These are phyloP conservation scores for Eptatretus burgeri DNA, from an alignment of 2,113 vertebrate genomes.

Conservation along the genomic window DNA sequence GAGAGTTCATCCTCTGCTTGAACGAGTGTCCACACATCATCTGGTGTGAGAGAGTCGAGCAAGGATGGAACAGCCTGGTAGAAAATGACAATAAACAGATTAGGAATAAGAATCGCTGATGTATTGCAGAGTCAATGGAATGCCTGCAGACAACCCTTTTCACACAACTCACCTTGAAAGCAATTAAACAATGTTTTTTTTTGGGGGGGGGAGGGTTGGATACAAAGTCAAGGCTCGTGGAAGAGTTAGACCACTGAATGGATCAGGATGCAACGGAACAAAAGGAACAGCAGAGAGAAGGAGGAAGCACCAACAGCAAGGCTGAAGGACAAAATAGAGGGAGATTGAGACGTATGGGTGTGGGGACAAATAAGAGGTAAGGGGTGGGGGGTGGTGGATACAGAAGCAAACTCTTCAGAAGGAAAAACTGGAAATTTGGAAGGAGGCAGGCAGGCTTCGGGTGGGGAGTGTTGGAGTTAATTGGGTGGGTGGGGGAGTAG, in stretches of 20 bases:
- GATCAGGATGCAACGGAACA: not conserved
- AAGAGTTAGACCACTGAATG: not conserved
- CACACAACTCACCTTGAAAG: not conserved
- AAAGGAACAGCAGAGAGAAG: not conserved
- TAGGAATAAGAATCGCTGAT: not conserved
- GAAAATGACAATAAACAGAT: constrained; percentile 24
- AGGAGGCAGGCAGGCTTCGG: not conserved
- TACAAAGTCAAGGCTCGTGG: not conserved
- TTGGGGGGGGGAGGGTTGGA: not conserved
- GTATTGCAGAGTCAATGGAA: not conserved
- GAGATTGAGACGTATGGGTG: not conserved
- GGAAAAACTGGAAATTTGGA: not conserved
- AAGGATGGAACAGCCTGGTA: constrained; percentile 17
- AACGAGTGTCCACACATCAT: constrained; percentile 42
- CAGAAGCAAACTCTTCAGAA: not conserved
- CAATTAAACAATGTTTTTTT: not conserved
- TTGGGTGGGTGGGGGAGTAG: too few species aligned
- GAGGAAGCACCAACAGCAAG: not conserved
- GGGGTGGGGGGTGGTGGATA: not conserved
- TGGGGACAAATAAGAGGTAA: not conserved
- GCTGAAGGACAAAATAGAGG: not conserved
- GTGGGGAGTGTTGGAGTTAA: not conserved
- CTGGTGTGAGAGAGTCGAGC: constrained; percentile 51
- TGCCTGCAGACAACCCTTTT: too few species aligned
- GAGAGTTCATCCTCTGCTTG: constrained; percentile 56